Evolutionary conservation across 1,140 invertebrate genomes (phyloP).

Genomic region (Phenacoccus solenopsis): DNA sequence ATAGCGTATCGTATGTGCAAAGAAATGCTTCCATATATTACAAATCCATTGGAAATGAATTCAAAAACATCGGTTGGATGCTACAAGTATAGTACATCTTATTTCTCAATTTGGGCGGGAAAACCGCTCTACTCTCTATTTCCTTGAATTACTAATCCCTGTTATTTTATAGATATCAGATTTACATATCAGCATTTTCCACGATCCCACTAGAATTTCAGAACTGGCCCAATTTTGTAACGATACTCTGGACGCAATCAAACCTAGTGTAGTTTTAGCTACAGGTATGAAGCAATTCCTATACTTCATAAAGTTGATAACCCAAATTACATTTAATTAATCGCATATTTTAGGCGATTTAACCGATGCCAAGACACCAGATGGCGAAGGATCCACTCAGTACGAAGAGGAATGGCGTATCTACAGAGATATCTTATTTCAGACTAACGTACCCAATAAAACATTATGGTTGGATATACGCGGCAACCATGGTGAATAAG

Average conservation of each 20-base stretch:
- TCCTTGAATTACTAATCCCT: too few species aligned
- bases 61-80: background rate
- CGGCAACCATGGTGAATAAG: conserved; percentile 78
- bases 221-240: conserved; percentile 72
- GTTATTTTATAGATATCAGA: conserved; percentile 65
- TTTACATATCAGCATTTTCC: conserved; percentile 77
- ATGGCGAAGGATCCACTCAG: conserved; percentile 70
- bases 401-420: conserved; percentile 70
- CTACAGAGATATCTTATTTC: conserved; percentile 58
- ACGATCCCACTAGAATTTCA: conserved; percentile 55
- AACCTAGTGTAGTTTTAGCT: conserved; percentile 67
- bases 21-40: background rate
- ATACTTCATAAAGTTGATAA: too few species aligned
- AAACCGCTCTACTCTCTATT: too few species aligned
- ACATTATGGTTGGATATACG: conserved; percentile 81
- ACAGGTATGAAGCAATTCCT: conserved; percentile 42
- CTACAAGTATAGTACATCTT: background rate
- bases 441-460: conserved; percentile 50
- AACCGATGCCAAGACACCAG: conserved; percentile 71
- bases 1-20: background rate
- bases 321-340: too few species aligned
- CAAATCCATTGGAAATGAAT: background rate
- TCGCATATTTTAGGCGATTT: conserved; percentile 61
- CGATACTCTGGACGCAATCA: conserved; percentile 55
- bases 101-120: too few species aligned